Evolutionary conservation across 2,113 vertebrate genomes (phyloP).

Genomic region (Psittacula cyanocephala): DNA sequence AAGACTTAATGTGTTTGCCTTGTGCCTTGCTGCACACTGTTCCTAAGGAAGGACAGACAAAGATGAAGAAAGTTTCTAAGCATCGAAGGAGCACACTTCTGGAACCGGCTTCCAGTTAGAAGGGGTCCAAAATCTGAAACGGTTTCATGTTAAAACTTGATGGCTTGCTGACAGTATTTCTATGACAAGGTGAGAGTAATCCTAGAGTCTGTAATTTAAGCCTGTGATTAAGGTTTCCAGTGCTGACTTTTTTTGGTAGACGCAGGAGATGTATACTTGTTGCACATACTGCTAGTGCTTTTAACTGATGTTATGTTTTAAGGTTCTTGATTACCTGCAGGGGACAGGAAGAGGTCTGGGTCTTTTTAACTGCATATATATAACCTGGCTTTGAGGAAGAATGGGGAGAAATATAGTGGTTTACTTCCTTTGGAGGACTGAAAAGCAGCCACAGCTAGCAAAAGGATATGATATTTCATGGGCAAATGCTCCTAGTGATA

Average conservation of each 20-base stretch:
- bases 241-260: neutral
- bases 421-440: neutral
- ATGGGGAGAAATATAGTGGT: neutral
- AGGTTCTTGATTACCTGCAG: neutral
- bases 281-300: neutral
- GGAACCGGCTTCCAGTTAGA: neutral
- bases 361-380: neutral
- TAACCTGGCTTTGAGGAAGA: neutral
- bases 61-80: neutral
- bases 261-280: neutral
- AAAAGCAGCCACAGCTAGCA: neutral
- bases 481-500: neutral
- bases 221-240: neutral
- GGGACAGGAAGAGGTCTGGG: neutral
- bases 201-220: neutral
- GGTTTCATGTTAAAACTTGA: neutral
- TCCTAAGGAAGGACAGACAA: neutral
- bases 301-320: neutral
- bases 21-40: neutral
- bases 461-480: neutral
- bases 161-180: neutral
- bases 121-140: neutral
- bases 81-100: fast-evolving
- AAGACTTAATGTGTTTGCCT: neutral
- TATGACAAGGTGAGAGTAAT: neutral